Conservation (phyloP, 2,113 vertebrate species). For the Paratilapia polleni region DNA sequence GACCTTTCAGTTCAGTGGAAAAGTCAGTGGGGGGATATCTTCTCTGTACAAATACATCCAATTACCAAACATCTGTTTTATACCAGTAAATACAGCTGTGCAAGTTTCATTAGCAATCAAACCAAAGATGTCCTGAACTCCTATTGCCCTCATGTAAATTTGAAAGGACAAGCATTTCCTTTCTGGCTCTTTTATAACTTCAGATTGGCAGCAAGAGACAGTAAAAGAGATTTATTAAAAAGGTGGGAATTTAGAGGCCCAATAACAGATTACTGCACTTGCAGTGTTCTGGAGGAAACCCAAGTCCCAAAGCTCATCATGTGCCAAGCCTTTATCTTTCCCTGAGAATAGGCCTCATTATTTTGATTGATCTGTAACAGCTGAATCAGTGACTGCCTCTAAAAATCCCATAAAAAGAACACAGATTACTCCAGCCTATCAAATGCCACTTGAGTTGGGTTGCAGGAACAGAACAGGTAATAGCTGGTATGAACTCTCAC, state of each 20-base stretch:
- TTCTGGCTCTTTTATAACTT: conserved; percentile 27
- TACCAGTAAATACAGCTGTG: conserved; percentile 35
- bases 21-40: background rate
- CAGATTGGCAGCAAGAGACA: conserved; percentile 3
- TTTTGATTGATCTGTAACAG: conserved; percentile 52
- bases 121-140: conserved; percentile 13
- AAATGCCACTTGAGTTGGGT: conserved; percentile 17
- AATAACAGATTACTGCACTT: conserved; percentile 31
- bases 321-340: conserved; percentile 52
- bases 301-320: conserved; percentile 29
- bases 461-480: conserved; percentile 37
- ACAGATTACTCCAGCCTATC: conserved; percentile 27
- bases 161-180: conserved; percentile 29
- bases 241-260: background rate
- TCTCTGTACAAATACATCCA: conserved; percentile 25
- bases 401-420: conserved; percentile 4
- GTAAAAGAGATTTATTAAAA: conserved; percentile 54
- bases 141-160: conserved; percentile 21
- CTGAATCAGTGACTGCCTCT: background rate
- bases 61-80: conserved; percentile 48
- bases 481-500: conserved; percentile 15
- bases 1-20: conserved; percentile 45
- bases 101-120: conserved; percentile 39
- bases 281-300: conserved; percentile 31
- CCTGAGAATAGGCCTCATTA: conserved; percentile 40